Conservation (phyloP, 2,888 invertebrate species). For the Chesias legatella region DNA sequence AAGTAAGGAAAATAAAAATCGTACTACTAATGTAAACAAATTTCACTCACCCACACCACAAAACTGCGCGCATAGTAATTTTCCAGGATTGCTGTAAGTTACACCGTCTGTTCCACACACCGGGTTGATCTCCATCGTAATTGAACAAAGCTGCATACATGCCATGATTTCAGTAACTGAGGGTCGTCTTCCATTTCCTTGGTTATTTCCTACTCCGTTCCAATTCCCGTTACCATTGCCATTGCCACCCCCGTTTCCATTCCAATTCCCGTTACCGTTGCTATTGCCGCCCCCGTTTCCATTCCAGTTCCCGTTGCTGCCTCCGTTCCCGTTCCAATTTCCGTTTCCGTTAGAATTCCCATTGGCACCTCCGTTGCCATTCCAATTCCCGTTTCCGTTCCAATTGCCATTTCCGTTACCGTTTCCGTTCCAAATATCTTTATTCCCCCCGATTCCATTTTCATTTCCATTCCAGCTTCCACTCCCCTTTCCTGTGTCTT, state of each 20-base stretch:
- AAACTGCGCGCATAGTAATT: constrained; percentile 52
- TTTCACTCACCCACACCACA: constrained; percentile 64
- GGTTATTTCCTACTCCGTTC: not conserved
- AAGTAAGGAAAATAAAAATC: too few species aligned
- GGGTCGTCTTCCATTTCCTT: not conserved
- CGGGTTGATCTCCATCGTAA: constrained; percentile 63
- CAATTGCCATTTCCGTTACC: not conserved
- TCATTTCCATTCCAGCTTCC: constrained; percentile 1
- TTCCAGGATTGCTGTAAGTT: constrained; percentile 60
- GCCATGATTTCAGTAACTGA: constrained; percentile 9
- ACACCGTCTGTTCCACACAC: constrained; percentile 63
- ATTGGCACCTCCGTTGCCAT: not conserved
- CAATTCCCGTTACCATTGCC: not conserved
- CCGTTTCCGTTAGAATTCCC: constrained; percentile 1
- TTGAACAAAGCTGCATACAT: constrained; percentile 28
- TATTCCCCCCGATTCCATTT: not conserved
- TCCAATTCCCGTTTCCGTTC: not conserved
- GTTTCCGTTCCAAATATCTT: not conserved
- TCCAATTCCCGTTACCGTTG: not conserved
- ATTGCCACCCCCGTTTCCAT: not conserved
- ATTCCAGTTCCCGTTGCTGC: constrained; percentile 3
- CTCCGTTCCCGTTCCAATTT: too few species aligned
- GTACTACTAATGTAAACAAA: too few species aligned
- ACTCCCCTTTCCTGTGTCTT: too few species aligned
- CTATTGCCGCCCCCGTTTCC: not conserved